Conservation (phyloP, 2,888 invertebrate genomes). For the Craniophora ligustri region DNA sequence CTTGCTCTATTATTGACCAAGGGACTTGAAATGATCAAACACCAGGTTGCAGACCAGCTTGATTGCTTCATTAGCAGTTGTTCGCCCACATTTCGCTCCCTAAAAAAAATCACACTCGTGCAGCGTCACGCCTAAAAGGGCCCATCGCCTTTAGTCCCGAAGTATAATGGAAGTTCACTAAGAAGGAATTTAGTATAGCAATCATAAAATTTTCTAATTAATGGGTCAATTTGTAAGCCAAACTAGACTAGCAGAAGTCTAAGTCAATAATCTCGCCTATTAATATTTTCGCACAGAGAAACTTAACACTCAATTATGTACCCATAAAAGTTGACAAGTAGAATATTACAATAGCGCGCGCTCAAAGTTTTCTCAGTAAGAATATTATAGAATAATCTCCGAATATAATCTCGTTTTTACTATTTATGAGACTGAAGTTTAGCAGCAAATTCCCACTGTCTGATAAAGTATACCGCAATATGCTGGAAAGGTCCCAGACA, state of each 20-base stretch:
- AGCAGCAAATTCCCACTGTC: slow-evolving; percentile 21
- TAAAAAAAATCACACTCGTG: too few relatives aligned
- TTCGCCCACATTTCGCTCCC: too few relatives aligned
- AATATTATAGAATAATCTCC: neutral
- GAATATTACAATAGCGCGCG: neutral
- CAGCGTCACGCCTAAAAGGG: too few relatives aligned
- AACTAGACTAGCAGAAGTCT: neutral
- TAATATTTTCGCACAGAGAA: neutral
- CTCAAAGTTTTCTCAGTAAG: neutral
- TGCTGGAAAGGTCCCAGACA: slow-evolving; percentile 44
- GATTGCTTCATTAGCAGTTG: too few relatives aligned
- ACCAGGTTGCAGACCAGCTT: too few relatives aligned
- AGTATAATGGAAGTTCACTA: too few relatives aligned
- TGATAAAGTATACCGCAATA: slow-evolving; percentile 47
- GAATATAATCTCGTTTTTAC: slow-evolving; percentile 16
- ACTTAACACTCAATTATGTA: neutral
- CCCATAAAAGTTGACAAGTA: neutral
- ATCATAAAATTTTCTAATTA: too few relatives aligned
- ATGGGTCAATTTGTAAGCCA: too few relatives aligned
- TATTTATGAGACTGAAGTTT: slow-evolving; percentile 37
- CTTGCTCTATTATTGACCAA: too few relatives aligned
- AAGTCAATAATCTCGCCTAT: neutral
- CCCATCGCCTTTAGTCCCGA: too few relatives aligned
- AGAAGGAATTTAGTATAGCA: too few relatives aligned
- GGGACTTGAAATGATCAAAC: too few relatives aligned